A percentile compares a stretch with the other conserved stretches of the same genome.
These are phyloP conservation scores for Romanogobio albipinnatus DNA, from an alignment of 2,113 vertebrate genomes.

Conservation along the genomic window DNA sequence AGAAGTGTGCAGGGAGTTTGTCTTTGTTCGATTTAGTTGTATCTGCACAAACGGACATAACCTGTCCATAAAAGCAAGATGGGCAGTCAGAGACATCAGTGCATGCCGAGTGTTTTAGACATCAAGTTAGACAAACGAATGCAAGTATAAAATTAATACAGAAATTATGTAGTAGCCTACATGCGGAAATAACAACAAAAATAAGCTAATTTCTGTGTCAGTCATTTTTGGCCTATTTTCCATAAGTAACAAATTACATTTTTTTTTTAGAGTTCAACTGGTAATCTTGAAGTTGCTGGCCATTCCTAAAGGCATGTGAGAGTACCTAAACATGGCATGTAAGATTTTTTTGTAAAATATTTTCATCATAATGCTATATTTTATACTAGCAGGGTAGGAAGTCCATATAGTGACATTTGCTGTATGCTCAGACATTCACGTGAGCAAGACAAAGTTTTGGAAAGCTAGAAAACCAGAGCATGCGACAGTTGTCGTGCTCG, in stretches of 20 bases:
- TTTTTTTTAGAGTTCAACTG: not conserved
- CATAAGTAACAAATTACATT: not conserved
- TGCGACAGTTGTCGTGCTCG: not conserved
- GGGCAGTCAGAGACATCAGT: not conserved
- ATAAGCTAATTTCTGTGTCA: not conserved
- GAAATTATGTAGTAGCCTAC: not conserved
- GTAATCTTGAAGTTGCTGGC: not conserved
- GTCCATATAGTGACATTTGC: not conserved
- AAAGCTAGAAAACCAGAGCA: not conserved
- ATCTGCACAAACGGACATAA: not conserved
- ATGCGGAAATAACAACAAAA: not conserved
- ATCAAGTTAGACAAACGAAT: not conserved
- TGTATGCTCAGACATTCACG: not conserved
- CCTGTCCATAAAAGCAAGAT: not conserved
- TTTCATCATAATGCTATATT: not conserved
- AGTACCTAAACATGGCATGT: constrained; percentile 48
- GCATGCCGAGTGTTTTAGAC: not conserved
- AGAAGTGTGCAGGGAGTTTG: not conserved
- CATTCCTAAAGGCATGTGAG: not conserved
- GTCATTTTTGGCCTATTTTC: not conserved
- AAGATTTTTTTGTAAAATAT: constrained; percentile 8
- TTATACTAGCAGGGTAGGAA: not conserved
- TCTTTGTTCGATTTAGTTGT: not conserved
- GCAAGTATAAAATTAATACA: not conserved
- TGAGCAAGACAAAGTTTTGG: not conserved